Percentiles rank a stretch among this genome's conserved stretches.
Evolutionary conservation across 2,797 vertebrate species (phyloP).

Genomic region (Gymnopithys bicolor): DNA sequence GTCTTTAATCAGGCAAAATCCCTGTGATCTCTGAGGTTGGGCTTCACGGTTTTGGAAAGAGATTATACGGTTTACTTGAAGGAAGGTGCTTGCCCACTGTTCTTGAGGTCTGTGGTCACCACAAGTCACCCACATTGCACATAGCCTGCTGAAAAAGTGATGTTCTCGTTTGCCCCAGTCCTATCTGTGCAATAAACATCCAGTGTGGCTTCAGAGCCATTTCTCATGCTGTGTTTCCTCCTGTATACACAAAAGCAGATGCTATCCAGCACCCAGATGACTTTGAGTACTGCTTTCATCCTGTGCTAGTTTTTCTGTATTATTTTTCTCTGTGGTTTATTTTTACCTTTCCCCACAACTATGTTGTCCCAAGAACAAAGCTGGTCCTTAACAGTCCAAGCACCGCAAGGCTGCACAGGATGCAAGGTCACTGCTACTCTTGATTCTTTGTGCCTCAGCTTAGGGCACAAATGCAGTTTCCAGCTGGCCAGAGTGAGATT

Average conservation of each 20-base stretch:
- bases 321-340: not conserved
- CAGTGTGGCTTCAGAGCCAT: not conserved
- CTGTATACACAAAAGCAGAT: conserved; percentile 24
- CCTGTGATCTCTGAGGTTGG: conserved; percentile 36
- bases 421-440: not conserved
- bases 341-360: not conserved
- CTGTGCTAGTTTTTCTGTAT: not conserved
- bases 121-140: not conserved
- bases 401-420: not conserved
- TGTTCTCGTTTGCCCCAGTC: not conserved
- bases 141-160: not conserved
- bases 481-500: not conserved
- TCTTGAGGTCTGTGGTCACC: not conserved
- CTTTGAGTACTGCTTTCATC: conserved; percentile 6
- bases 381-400: not conserved
- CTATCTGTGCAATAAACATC: not conserved
- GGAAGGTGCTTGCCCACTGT: not conserved
- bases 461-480: not conserved
- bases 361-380: not conserved
- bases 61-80: not conserved
- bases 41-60: not conserved
- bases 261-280: conserved; percentile 41
- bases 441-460: not conserved
- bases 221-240: not conserved
- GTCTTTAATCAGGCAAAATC: conserved; percentile 55